Conservation (phyloP, 2,888 invertebrate genomes). For the Eristalis pertinax region DNA sequence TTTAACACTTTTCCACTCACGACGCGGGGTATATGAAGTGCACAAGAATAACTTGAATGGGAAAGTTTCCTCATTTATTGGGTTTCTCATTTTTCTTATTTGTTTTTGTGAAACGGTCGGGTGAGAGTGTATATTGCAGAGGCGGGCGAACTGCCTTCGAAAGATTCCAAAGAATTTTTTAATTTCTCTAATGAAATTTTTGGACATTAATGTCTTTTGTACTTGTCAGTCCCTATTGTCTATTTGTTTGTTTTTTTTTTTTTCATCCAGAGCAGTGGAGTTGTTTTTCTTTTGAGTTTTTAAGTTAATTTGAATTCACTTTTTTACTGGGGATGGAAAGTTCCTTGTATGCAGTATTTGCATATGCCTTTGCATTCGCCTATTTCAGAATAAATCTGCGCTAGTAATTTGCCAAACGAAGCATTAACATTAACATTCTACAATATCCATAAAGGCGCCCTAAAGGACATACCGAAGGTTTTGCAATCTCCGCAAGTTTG, state of each 20-base stretch:
- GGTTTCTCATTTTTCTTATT: slow-evolving; percentile 23
- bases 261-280: not conserved
- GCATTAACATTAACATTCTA: too few relatives aligned
- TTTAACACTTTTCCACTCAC: slow-evolving; percentile 37
- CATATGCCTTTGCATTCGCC: too few relatives aligned
- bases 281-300: not conserved
- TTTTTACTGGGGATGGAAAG: too few relatives aligned
- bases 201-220: slow-evolving; percentile 5
- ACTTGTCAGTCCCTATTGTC: not conserved
- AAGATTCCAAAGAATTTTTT: slow-evolving; percentile 16
- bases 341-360: too few relatives aligned
- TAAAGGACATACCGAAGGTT: too few relatives aligned
- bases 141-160: slow-evolving; percentile 4
- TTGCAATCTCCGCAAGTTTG: too few relatives aligned
- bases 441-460: too few relatives aligned
- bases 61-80: slow-evolving; percentile 45
- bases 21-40: slow-evolving; percentile 23
- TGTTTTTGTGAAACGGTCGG: not conserved
- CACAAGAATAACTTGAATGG: slow-evolving; percentile 18
- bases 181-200: slow-evolving; percentile 34
- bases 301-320: not conserved
- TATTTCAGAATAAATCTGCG: too few relatives aligned
- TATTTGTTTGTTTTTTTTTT: not conserved
- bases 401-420: too few relatives aligned
- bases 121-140: not conserved